These are phyloP conservation scores for Digitonthophagus gazella DNA, from an alignment of 2,888 invertebrate species.

Conservation along the genomic window DNA sequence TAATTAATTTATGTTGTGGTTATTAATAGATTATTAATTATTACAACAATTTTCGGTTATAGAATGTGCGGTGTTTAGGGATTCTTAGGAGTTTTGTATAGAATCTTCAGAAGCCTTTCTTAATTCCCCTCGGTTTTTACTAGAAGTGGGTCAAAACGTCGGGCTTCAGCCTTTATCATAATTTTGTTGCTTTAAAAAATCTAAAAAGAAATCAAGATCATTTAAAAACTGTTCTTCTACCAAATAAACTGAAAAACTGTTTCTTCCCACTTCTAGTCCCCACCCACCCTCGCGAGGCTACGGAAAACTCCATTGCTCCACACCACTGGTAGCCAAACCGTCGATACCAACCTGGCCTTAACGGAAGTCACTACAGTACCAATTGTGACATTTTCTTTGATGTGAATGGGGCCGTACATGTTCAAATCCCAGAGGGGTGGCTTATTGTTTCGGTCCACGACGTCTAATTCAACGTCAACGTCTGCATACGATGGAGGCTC, in stretches of 20 bases:
- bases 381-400: conserved; percentile 98
- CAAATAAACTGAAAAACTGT: too few relatives aligned
- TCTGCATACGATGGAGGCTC: conserved; percentile 88
- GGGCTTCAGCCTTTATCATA: too few relatives aligned
- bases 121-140: too few relatives aligned
- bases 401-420: conserved; percentile 96
- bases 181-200: too few relatives aligned
- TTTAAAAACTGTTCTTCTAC: too few relatives aligned
- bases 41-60: too few relatives aligned
- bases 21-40: not conserved
- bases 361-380: conserved; percentile 97
- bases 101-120: too few relatives aligned
- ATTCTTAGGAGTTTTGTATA: too few relatives aligned
- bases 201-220: too few relatives aligned
- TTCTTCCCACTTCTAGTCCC: conserved; percentile 34
- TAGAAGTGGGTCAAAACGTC: too few relatives aligned
- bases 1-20: not conserved
- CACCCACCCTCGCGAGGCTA: conserved; percentile 49
- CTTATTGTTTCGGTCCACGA: conserved; percentile 98
- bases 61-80: too few relatives aligned
- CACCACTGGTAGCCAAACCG: conserved; percentile 24
- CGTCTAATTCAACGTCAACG: conserved; percentile 97
- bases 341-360: conserved; percentile 94
- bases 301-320: conserved; percentile 51
- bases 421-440: conserved; percentile 94